Evolutionary conservation across 2,888 invertebrate genomes (phyloP).

Genomic region (Timandra comae): DNA sequence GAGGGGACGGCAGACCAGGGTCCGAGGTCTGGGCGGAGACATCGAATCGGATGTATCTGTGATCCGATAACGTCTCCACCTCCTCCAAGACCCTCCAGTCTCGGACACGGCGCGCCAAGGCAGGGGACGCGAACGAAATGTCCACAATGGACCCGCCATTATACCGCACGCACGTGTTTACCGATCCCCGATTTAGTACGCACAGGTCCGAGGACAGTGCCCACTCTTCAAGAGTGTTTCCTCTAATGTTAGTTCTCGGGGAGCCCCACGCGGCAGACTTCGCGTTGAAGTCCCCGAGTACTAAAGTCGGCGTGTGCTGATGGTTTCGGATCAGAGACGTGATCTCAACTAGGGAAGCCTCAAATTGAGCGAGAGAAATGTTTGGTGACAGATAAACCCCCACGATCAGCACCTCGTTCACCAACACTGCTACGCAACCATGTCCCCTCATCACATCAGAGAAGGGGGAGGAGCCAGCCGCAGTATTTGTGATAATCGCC

Average conservation of each 20-base stretch:
- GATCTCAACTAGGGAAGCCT: conserved; percentile 2
- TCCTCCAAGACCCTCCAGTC: no score
- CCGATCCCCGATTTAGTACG: conserved; percentile 11
- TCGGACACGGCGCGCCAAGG: no score
- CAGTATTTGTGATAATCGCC: no score
- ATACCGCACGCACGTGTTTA: conserved; percentile 8
- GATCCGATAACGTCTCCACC: no score
- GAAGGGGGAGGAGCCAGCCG: no score
- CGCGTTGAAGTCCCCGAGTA: no score
- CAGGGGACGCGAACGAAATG: conserved; percentile 4
- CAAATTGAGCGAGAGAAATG: conserved; percentile 3
- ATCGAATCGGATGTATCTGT: no score
- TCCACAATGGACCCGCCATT: conserved; percentile 5
- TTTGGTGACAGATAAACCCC: conserved; percentile 12
- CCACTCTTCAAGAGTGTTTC: conserved; percentile 13
- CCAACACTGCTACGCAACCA: conserved; percentile 7
- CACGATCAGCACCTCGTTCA: conserved; percentile 3
- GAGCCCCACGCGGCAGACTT: conserved; percentile 21
- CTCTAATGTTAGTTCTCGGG: not conserved
- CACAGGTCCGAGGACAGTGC: conserved; percentile 4
- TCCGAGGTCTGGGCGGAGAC: no score
- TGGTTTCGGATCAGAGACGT: conserved; percentile 9
- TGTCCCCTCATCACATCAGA: not conserved
- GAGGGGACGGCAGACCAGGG: not conserved
- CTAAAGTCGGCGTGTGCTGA: not conserved